These are phyloP conservation scores for Sphyrna mokarran DNA, from an alignment of 2,113 vertebrate species.

Conservation along the genomic window DNA sequence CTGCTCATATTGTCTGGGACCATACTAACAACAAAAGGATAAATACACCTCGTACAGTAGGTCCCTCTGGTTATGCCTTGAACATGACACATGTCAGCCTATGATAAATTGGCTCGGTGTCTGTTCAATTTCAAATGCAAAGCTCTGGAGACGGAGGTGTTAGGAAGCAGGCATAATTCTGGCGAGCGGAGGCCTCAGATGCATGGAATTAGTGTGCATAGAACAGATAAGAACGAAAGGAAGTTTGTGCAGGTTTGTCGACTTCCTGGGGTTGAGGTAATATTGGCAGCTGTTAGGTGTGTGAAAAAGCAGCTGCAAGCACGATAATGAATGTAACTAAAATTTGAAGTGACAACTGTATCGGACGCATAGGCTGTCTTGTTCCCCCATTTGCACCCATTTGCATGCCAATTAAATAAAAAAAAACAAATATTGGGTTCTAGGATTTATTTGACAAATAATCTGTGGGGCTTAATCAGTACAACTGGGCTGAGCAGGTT, in stretches of 20 bases:
- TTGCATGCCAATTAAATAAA: slow-evolving; percentile 67
- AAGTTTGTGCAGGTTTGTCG: slow-evolving; percentile 85
- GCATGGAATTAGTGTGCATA: slow-evolving; percentile 80
- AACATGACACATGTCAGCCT: slow-evolving; percentile 98
- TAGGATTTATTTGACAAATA: slow-evolving; percentile 84
- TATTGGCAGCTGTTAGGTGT: slow-evolving; percentile 80
- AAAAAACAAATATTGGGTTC: slow-evolving; percentile 66
- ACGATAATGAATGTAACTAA: slow-evolving; percentile 75
- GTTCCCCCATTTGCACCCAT: slow-evolving; percentile 57
- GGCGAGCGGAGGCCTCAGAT: slow-evolving; percentile 78
- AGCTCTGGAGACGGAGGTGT: slow-evolving; percentile 88
- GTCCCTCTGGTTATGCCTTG: slow-evolving; percentile 89
- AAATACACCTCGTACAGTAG: slow-evolving; percentile 81
- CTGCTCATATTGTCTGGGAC: slow-evolving; percentile 69
- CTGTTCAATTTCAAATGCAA: slow-evolving; percentile 98
- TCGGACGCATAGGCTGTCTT: slow-evolving; percentile 68
- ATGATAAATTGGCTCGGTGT: slow-evolving; percentile 99
- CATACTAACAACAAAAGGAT: slow-evolving; percentile 84
- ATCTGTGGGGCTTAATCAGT: slow-evolving; percentile 75
- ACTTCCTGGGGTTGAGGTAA: slow-evolving; percentile 79
- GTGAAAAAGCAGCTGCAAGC: slow-evolving; percentile 69
- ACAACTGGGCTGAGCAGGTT: slow-evolving; percentile 71
- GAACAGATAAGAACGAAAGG: slow-evolving; percentile 80
- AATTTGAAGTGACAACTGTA: slow-evolving; percentile 78
- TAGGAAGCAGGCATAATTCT: slow-evolving; percentile 80